Evolutionary conservation across 2,113 vertebrate species (phyloP), one percentile per base, ranked within the genome.

Genomic region (Tragelaphus buxtoni): DNA sequence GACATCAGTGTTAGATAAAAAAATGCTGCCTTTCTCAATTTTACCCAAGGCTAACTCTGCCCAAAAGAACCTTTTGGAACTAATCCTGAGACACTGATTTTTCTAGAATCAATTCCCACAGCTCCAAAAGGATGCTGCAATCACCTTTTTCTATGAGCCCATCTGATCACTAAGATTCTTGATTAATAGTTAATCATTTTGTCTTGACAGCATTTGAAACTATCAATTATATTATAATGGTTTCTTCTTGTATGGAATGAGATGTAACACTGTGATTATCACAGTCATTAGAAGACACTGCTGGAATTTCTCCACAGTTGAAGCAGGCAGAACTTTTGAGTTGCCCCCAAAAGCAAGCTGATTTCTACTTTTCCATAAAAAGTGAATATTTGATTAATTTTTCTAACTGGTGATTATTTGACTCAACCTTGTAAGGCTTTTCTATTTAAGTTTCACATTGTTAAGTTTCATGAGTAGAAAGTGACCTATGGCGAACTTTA

Each of bases 111-210:
- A 79, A 9, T 86, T 83, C 79, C 5, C 81, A 83, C 11, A 82
- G 79, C 51, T 95, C 88, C 63, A 88, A 94, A 96, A 65, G n/a
- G 61, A 92, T 88, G 63, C 49, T 49, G 18, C 35, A 93, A 47
- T 94, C 32, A 93, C 12, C 69, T 65, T 82, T 45, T 96, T 65
- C 90, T 96, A 24, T 94, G 84, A 95, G 56, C 51, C 61, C 63
- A 39, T 86, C 45, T 93, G 92, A 95, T 97, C 95, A 94, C 53
- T 88, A 77, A 63, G 49, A 89, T 89, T 95, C 91, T 93, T 96
- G 95, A 97, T 97, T 95, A 97, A 95, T 87, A 80, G 49, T 93
- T 97, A 95, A 97, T 98, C 60, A 96, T 87, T 97, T 97, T 85
- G 56, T 93, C 94, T 93, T 93, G 77, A 93, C 94, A 96, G 91